phyloP scores from a whole-genome alignment of 1,140 invertebrate genomes.

The Patella vulgata region DNA sequence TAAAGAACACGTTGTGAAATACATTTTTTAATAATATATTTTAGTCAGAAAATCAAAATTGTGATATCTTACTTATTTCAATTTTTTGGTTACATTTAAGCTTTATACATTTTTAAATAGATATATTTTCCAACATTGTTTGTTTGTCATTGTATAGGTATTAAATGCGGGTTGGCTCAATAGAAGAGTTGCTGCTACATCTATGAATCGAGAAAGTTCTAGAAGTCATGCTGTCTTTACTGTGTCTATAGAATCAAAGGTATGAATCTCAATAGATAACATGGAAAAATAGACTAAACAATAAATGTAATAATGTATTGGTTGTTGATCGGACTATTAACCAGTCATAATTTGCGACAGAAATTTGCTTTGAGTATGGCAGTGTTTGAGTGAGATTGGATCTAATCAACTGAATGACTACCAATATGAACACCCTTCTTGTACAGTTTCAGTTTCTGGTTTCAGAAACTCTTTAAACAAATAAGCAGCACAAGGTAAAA shows the following conservation, averaged over 20 bases:
- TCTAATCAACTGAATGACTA: too few relatives aligned
- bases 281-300: not conserved
- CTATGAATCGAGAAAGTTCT: slow-evolving; percentile 67
- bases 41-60: not conserved
- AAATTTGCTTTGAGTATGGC: too few relatives aligned
- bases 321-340: too few relatives aligned
- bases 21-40: not conserved
- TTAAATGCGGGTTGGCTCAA: slow-evolving; percentile 58
- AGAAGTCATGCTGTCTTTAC: slow-evolving; percentile 67
- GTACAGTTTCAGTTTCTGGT: too few relatives aligned
- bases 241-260: slow-evolving; percentile 61
- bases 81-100: not conserved
- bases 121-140: too few relatives aligned
- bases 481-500: too few relatives aligned
- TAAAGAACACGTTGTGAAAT: not conserved
- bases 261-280: slow-evolving; percentile 7
- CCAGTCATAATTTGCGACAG: too few relatives aligned
- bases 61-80: not conserved
- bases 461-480: too few relatives aligned
- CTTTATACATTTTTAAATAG: too few relatives aligned
- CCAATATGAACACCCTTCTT: too few relatives aligned
- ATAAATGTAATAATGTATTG: too few relatives aligned
- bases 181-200: slow-evolving; percentile 60
- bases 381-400: too few relatives aligned
- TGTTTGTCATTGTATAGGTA: slow-evolving; percentile 36